A percentile compares a stretch with the other conserved stretches of the same genome.
Evolutionary conservation across 2,113 vertebrate species (phyloP).

Genomic region (Xiphophorus couchianus): DNA sequence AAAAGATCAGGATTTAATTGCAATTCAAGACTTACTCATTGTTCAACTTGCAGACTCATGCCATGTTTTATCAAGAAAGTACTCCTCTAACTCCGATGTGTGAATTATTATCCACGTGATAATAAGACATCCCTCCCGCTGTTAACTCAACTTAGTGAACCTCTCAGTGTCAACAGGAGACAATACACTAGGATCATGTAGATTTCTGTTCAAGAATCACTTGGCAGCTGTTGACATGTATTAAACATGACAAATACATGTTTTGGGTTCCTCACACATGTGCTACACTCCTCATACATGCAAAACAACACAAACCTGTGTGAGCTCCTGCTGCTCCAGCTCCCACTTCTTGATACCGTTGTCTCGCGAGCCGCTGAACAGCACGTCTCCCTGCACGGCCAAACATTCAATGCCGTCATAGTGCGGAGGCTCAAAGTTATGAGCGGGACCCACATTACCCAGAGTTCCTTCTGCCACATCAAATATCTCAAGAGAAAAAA

Average conservation of each 20-base stretch:
- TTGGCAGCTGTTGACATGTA: not conserved
- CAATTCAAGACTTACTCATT: not conserved
- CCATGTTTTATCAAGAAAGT: slow-evolving; percentile 2
- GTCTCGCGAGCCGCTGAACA: slow-evolving; percentile 96
- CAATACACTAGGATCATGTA: slow-evolving; percentile 1
- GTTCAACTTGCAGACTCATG: slow-evolving; percentile 4
- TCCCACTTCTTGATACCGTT: slow-evolving; percentile 99
- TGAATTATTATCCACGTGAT: not conserved
- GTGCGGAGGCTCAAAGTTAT: slow-evolving; percentile 97
- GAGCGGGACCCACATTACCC: slow-evolving; percentile 91
- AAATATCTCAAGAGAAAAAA: slow-evolving; percentile 84
- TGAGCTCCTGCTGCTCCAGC: slow-evolving; percentile 92
- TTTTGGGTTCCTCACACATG: not conserved
- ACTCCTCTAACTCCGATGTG: slow-evolving; percentile 20
- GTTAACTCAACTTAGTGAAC: slow-evolving; percentile 9
- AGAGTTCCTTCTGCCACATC: slow-evolving; percentile 85
- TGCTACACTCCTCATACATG: not conserved
- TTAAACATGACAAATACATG: not conserved
- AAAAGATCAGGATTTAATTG: slow-evolving; percentile 24
- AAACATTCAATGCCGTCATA: slow-evolving; percentile 96
- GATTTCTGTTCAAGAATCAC: not conserved
- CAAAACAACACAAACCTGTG: slow-evolving; percentile 81
- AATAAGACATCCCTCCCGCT: slow-evolving; percentile 12
- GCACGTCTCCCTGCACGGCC: slow-evolving; percentile 88
- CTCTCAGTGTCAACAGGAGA: not conserved